phyloP scores from a whole-genome alignment of 2,888 invertebrate species.

The Eupsilia transversa region DNA sequence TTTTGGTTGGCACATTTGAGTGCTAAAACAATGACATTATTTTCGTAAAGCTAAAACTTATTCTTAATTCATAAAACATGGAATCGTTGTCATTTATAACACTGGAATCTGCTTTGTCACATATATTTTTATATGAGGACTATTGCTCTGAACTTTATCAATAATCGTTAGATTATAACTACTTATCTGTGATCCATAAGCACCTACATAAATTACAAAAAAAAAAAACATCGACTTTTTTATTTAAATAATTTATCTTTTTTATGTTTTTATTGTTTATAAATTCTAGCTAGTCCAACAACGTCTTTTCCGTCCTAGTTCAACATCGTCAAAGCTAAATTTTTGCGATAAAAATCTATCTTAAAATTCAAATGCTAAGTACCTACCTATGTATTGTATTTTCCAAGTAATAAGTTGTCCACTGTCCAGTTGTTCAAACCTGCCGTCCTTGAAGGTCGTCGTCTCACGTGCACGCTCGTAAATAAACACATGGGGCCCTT shows the following conservation, averaged over 20 bases:
- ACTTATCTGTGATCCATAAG: not conserved
- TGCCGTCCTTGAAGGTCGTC: conserved; percentile 76
- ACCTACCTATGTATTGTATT: conserved; percentile 46
- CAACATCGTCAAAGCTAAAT: not conserved
- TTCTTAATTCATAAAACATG: not conserved
- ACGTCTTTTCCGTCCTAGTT: not conserved
- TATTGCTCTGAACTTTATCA: not conserved
- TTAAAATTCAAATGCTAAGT: conserved; percentile 51
- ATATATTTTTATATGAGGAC: not conserved
- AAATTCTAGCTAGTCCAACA: not conserved
- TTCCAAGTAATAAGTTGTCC: conserved; percentile 53
- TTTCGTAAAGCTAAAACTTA: not conserved
- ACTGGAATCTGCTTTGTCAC: too few relatives aligned
- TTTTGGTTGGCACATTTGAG: not conserved
- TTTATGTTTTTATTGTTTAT: too few relatives aligned
- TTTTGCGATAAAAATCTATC: conserved; percentile 23
- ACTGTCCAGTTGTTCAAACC: conserved; percentile 55
- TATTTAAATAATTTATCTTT: too few relatives aligned
- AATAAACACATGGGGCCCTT: conserved; percentile 69
- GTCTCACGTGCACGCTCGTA: conserved; percentile 76
- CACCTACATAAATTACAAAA: not conserved
- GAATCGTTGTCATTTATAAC: too few relatives aligned
- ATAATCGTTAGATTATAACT: not conserved
- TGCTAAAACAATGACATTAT: not conserved
- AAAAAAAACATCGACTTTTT: too few relatives aligned